Percentiles rank a stretch among this genome's conserved stretches.
phyloP scores from a whole-genome alignment of 2,797 vertebrate species.

The Micrastur ruficollis region DNA sequence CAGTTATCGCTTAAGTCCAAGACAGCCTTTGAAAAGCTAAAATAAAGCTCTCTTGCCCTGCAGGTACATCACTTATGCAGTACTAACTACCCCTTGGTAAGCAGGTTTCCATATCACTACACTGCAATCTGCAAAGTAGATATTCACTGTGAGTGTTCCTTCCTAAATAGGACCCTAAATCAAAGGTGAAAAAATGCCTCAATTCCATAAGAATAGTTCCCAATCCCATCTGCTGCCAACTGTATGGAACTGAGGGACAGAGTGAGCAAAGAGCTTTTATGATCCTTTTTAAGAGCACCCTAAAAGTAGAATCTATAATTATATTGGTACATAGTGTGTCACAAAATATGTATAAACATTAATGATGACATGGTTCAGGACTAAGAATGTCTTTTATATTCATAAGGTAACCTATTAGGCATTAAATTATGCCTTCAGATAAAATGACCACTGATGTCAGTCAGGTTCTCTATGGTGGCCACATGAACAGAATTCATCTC shows the following conservation, averaged over 20 bases:
- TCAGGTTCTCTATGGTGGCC: slow-evolving; percentile 28
- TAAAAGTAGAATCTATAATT: slow-evolving; percentile 53
- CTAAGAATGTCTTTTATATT: slow-evolving; percentile 43
- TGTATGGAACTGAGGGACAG: background rate
- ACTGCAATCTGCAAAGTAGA: slow-evolving; percentile 4
- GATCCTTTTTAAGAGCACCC: slow-evolving; percentile 34
- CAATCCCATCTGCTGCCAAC: background rate
- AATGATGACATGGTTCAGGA: slow-evolving; percentile 25
- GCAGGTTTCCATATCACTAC: background rate
- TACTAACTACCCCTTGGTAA: slow-evolving; percentile 31
- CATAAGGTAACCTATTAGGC: slow-evolving; percentile 23
- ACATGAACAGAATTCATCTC: slow-evolving; percentile 41
- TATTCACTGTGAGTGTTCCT: background rate
- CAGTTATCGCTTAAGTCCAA: slow-evolving; percentile 10
- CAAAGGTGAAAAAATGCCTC: slow-evolving; percentile 11
- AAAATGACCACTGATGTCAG: slow-evolving; percentile 34
- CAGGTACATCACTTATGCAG: background rate
- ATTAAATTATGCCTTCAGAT: slow-evolving; percentile 45
- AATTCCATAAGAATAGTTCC: background rate
- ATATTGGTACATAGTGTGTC: slow-evolving; percentile 34
- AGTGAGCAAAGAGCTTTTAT: slow-evolving; percentile 46
- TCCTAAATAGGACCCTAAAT: slow-evolving; percentile 16
- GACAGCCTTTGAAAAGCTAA: slow-evolving; percentile 33
- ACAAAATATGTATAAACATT: slow-evolving; percentile 52
- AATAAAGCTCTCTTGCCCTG: slow-evolving; percentile 19